phyloP scores from a whole-genome alignment of 92 coral and sea anemone genomes.

The Micromussa lordhowensis region DNA sequence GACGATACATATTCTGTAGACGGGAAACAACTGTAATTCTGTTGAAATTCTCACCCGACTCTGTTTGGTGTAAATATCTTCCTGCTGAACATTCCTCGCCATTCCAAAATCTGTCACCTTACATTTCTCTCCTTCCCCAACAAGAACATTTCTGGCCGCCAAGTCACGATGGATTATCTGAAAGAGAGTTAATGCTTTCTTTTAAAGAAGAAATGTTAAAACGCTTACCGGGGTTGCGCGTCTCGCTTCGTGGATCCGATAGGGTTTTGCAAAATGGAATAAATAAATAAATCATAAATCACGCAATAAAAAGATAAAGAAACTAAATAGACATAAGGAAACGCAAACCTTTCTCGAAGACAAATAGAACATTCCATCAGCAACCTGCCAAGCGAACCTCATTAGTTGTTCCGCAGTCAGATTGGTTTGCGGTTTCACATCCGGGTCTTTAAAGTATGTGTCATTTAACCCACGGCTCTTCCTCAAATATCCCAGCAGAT shows the following conservation, averaged over 20 bases:
- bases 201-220: too few relatives aligned
- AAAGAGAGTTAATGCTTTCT: neutral
- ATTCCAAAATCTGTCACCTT: slow-evolving; percentile 51
- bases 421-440: neutral
- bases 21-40: neutral
- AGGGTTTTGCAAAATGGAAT: neutral
- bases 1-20: too few relatives aligned
- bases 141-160: slow-evolving; percentile 67
- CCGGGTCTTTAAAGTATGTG: neutral
- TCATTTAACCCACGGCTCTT: neutral
- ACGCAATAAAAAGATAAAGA: neutral
- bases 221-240: neutral
- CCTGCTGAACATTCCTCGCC: neutral
- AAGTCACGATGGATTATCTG: slow-evolving; percentile 53
- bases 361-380: neutral
- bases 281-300: too few relatives aligned
- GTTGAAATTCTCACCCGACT: neutral
- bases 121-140: slow-evolving; percentile 59
- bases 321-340: too few relatives aligned
- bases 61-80: neutral
- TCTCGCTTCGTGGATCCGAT: neutral
- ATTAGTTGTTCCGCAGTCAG: neutral
- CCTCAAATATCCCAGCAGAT: neutral
- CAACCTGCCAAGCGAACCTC: neutral
- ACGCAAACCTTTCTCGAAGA: neutral